Base-by-base conservation (phyloP, 2,888 invertebrate genomes). In the Epinotia ramella region DNA sequence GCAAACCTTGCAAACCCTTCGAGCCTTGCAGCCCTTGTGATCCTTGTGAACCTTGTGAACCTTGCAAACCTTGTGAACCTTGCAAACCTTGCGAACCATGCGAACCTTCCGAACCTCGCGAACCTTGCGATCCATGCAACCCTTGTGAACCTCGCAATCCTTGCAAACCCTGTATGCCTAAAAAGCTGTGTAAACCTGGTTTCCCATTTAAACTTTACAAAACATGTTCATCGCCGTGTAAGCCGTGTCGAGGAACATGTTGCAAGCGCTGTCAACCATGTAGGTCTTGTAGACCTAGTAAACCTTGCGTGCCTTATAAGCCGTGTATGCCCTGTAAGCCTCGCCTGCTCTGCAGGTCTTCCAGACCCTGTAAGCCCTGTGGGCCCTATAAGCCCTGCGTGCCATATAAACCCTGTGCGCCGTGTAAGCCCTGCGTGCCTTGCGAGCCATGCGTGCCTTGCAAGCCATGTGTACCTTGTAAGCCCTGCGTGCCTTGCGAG, bases 11-110 rank as follows among this genome's bases (percentile, higher is more conserved):
- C 18, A 56, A 62, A 24, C 62, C 63, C 11, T 69, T 46, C 24
- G 6, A 16, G 0, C 40, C 68, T 7, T 69, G 20, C 49, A 79
- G 11, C n/a, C 9, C 46, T 2, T 60, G 59, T 2, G 4, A 24
- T 6, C 56, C 16, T 28, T 57, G 79, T 7, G 84, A 81, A 69
- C 81, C 84, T 11, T 85, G 85, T 77, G 77, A 74, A 4, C 80
- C 80, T 3, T 80, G 80, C 67, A 77, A 11, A 7, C 20, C 46
- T 24, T 13, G 9, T 11, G 24, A 46, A 3, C 66, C 68, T 1
- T 77, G 77, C 33, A 66, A 74, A 12, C 65, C 77, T 3, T 74
- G 81, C 18, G 76, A 76, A 2, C 78, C 78, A 12, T 77, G 78
- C 20, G 78, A 77, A 3, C 80, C 80, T 40, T 79, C 53, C 3